Percentiles rank a stretch among this genome's conserved stretches.
These are phyloP conservation scores for Cryptocheilus praepositus DNA, from an alignment of 2,888 invertebrate genomes.

Conservation along the genomic window DNA sequence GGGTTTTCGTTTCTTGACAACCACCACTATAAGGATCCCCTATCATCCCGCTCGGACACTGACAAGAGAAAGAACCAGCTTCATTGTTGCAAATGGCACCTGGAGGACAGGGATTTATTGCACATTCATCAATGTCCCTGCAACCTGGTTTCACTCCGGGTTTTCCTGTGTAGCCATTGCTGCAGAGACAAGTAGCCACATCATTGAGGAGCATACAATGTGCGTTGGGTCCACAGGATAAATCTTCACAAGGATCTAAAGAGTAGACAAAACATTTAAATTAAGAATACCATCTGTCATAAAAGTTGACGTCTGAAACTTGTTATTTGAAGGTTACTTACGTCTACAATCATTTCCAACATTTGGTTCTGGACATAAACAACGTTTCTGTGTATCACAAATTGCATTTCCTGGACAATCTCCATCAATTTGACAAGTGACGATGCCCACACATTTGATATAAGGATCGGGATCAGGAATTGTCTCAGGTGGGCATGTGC, in stretches of 20 bases:
- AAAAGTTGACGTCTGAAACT: not conserved
- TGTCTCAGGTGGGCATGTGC: constrained; percentile 88
- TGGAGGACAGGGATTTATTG: constrained; percentile 85
- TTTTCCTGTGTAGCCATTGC: constrained; percentile 86
- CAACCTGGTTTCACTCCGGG: constrained; percentile 82
- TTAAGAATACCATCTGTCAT: not conserved
- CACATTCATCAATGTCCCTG: constrained; percentile 93
- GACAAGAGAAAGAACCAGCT: constrained; percentile 90
- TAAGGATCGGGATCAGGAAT: constrained; percentile 90
- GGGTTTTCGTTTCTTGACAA: constrained; percentile 81
- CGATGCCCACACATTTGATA: constrained; percentile 87
- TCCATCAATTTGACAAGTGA: constrained; percentile 84
- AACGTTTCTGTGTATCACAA: constrained; percentile 86
- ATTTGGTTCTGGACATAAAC: constrained; percentile 93
- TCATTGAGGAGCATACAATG: constrained; percentile 91
- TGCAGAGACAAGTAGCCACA: constrained; percentile 89
- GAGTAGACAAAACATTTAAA: not conserved
- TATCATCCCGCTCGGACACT: constrained; percentile 88
- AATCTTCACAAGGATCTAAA: constrained; percentile 91
- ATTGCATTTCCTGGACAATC: constrained; percentile 94
- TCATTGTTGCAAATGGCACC: constrained; percentile 94
- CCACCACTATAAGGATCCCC: constrained; percentile 89
- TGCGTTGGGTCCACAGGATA: constrained; percentile 90
- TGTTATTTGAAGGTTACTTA: constrained; percentile 76
- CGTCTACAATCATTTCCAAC: constrained; percentile 94